phyloP scores from a whole-genome alignment of 1,140 invertebrate species.

The Leptestheria dahalacensis region DNA sequence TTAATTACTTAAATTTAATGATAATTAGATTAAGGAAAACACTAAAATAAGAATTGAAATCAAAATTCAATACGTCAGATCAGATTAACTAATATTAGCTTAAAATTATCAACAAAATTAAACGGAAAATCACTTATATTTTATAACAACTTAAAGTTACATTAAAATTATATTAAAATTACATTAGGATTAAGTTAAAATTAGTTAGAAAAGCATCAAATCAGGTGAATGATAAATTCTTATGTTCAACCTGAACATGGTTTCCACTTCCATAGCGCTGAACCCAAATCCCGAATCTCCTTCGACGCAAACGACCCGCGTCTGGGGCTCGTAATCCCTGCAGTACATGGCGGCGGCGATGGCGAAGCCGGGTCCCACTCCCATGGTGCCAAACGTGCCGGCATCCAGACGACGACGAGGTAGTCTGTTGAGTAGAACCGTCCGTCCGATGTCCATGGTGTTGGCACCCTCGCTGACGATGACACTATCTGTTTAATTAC shows the following conservation, averaged over 20 bases:
- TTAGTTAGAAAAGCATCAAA: too few species aligned
- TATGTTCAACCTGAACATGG: constrained; percentile 54
- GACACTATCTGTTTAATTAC: constrained; percentile 49
- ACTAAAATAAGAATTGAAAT: too few species aligned
- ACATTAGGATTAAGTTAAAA: too few species aligned
- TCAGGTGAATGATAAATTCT: too few species aligned
- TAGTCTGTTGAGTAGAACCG: constrained; percentile 62
- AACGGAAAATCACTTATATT: too few species aligned
- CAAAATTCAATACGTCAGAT: too few species aligned
- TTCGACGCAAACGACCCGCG: constrained; percentile 70
- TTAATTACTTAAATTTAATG: too few species aligned
- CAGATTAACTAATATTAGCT: too few species aligned
- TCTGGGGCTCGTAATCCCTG: constrained; percentile 56
- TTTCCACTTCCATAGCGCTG: constrained; percentile 94
- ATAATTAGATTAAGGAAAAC: too few species aligned
- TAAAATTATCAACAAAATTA: too few species aligned
- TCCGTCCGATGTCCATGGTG: constrained; percentile 93
- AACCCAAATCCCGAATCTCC: constrained; percentile 96
- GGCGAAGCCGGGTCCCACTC: constrained; percentile 84
- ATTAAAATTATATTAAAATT: too few species aligned
- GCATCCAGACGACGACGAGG: constrained; percentile 75
- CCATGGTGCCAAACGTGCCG: constrained; percentile 94
- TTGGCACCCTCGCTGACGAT: constrained; percentile 97
- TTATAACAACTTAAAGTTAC: too few species aligned
- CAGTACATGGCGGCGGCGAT: constrained; percentile 83